Base-by-base conservation (phyloP, 2,113 vertebrate genomes). In the Pipa parva region DNA sequence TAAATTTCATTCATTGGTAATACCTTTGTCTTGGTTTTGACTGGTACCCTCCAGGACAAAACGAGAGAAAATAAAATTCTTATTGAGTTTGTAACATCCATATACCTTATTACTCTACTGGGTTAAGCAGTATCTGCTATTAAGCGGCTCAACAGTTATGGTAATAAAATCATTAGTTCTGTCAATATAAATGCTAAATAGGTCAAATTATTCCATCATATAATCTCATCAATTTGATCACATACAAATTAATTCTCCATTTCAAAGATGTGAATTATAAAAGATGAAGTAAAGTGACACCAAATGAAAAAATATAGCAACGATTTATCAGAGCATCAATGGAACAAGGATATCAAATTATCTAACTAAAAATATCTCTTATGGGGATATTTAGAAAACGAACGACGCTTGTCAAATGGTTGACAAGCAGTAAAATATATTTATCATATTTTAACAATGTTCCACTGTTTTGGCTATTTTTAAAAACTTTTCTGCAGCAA, bases 141-240 rank as follows among this genome's bases (percentile, higher is more conserved):
- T 86, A 82, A 83, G 72, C 61, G 78, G 73, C 62, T 76, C 73
- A 57, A 33, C 63, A 77, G 78, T 78, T 74, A 84, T 83, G 74
- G 79, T 83, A 79, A 84, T 82, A 82, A 87, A 85, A 84, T 82
- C 72, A 84, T 88, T 87, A 87, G 81, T 84, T 84, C 79, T 84
- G 78, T 84, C 85, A 83, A 88, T 86, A 87, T 84, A 88, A 89
- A 90, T 88, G 86, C 79, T 87, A 88, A 85, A 85, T 83, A 88
- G 80, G 80, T 81, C 77, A 71, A 77, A 80, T 88, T 84, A 84
- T 81, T 87, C 82, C 79, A 83, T 69, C 61, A 75, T 80, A 77
- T 75, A 79, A 87, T 48, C 46, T 81, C 20, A 61, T 5, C 15
- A 9, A 77, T 31, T 21, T 59, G 51, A 42, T 42, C n/a, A 42